Conservation (phyloP, 2,888 invertebrate genomes). For the Leucoma salicis region DNA sequence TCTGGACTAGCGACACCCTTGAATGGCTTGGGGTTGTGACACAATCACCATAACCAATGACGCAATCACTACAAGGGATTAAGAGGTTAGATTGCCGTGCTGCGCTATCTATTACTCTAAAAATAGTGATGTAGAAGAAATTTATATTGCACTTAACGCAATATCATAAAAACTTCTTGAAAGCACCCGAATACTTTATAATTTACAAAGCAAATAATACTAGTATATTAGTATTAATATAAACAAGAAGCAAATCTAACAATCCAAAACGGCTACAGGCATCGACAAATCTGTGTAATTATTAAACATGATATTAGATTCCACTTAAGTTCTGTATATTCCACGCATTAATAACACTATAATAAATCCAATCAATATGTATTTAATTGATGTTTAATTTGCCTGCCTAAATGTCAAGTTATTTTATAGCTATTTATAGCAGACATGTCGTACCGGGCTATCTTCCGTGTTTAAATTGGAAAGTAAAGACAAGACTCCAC, state of each 20-base stretch:
- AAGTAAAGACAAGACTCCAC: conserved; percentile 50
- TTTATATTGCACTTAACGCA: too few relatives aligned
- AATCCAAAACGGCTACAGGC: conserved; percentile 30
- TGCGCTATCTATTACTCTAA: too few relatives aligned
- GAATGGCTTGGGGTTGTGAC: too few relatives aligned
- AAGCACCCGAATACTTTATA: too few relatives aligned
- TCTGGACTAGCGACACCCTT: too few relatives aligned
- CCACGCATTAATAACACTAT: conserved; percentile 28
- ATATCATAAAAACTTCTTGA: conserved; percentile 14
- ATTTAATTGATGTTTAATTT: conserved; percentile 31
- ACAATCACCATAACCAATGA: too few relatives aligned
- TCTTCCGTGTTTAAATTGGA: conserved; percentile 34
- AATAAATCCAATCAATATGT: conserved; percentile 33
- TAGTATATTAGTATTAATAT: conserved; percentile 8
- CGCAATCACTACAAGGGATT: too few relatives aligned
- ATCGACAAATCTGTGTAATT: conserved; percentile 33
- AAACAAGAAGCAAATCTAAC: conserved; percentile 22
- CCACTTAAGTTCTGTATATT: too few relatives aligned
- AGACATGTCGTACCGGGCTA: conserved; percentile 14
- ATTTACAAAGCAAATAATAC: conserved; percentile 17
- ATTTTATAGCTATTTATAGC: conserved; percentile 21
- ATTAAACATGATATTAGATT: conserved; percentile 19
- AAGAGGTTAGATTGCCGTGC: too few relatives aligned
- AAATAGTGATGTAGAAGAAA: too few relatives aligned
- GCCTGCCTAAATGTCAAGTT: conserved; percentile 29